Base-by-base conservation (phyloP, 2,888 invertebrate genomes). In the Pollenia griseotomentosa region DNA sequence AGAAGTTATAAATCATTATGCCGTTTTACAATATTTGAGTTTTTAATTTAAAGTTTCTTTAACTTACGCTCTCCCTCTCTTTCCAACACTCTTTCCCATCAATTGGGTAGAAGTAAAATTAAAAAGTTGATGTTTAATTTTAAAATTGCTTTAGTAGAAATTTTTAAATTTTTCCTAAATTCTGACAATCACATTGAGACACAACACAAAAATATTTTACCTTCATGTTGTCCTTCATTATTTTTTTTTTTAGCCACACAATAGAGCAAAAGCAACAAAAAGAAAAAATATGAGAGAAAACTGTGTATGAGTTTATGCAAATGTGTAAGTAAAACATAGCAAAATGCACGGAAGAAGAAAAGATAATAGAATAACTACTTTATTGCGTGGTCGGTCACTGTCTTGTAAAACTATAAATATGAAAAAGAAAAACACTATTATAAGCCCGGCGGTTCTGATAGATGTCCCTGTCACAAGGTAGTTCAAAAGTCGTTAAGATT, bases 11-110 rank as follows among this genome's bases (percentile, higher is more conserved):
- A 71, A 71, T 57, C 61, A 85, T 63, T 14, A 48, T 71, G 68
- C 48, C 53, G 19, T 73, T 74, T 66, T 80, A 42, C n/a, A 79
- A 23, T 61, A 70, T 74, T 80, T 70, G n/a, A 85, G 46, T 80
- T 75, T 63, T 75, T 61, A 70, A 79, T 79, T 84, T 55, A 53
- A 74, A 70, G 51, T 79, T 61, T 33, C 53, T 16, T 40, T 46
- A 46, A 23, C n/a, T 44, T n/a, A 19, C 23, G 3, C 2, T 8
- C 9, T 19, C 10, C 42, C 2, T 11, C 7, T 10, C 7, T 40
- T 57, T 59, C 12, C 1, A 2, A 59, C n/a, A 14, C 14, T 33
- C 33, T 33, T 5, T 6, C 33, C 5, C 33, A 33, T 33, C 0
- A 0, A 14, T 14, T 51, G 51, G 14, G 2, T 16, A 5, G 12